Base-by-base conservation (phyloP, 2,797 vertebrate species). In the Uromys caudimaculatus region DNA sequence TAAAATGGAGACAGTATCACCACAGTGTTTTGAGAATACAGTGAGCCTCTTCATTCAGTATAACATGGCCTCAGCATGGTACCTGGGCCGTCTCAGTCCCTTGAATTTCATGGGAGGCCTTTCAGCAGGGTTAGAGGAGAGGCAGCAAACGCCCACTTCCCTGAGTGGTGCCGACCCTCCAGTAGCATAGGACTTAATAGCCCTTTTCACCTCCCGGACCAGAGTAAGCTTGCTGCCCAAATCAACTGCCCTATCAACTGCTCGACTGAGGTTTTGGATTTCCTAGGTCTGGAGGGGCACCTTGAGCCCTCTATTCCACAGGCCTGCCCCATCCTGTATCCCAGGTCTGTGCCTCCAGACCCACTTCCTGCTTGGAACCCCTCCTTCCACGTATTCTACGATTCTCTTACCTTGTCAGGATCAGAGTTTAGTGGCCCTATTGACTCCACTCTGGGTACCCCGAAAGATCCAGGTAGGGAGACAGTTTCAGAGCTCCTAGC, bases 331-430 rank as follows among this genome's bases (percentile, higher is more conserved):
- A 35, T 8, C 41, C 50, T n/a, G 29, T 71, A 60, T 90, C 38
- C 89, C 56, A 77, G 21, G 1, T 75, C 90, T 92, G 21, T 13
- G 21, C n/a, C 84, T 89, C n/a, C 47, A 38, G 19, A 41, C 8
- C 58, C 35, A 47, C 9, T 41, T 47, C 29, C 64, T n/a, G 11
- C 50, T 38, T 8, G 16, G 52, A 86, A 12, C 29, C 5, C 62
- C 10, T 64, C 29, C 24, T 75, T 13, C 23, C 6, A 7, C 6
- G 14, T 21, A 29, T 13, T 12, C 47, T 24, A 5, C 24, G 0
- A 0, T n/a, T 50, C 75, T 88, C 97, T 98, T 98, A 99, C 98
- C 98, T 97, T 98, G 87, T 98, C 95, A 92, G 86, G 97, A 96
- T 71, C 79, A 79, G 95, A 81, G 71, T 95, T 95, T 90, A 79